Conservation (phyloP, 2,888 invertebrate genomes). For the Pollenia amentaria region DNA sequence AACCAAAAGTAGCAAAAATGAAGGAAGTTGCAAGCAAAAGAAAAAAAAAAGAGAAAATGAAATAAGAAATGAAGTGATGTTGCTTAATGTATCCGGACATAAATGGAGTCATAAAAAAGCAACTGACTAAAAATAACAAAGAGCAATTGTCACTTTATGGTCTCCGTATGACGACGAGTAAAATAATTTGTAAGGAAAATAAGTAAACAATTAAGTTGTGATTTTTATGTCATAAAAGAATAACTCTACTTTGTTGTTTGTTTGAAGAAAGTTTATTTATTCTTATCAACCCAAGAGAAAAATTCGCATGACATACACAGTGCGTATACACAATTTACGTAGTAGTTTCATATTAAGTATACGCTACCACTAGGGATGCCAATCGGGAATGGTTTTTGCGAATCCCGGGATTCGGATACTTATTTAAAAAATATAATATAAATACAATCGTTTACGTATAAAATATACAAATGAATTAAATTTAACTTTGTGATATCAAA, state of each 20-base stretch:
- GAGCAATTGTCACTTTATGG: slow-evolving; percentile 61
- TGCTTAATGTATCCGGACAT: slow-evolving; percentile 67
- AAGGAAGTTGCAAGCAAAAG: slow-evolving; percentile 62
- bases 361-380: no score
- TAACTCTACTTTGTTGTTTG: neutral
- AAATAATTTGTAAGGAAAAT: slow-evolving; percentile 41
- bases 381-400: no score
- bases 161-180: slow-evolving; percentile 14
- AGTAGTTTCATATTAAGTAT: no score
- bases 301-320: no score
- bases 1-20: slow-evolving; percentile 55
- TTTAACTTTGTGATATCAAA: no score
- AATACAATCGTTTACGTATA: no score
- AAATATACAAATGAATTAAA: no score
- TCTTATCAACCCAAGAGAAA: no score
- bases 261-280: no score
- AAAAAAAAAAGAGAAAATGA: slow-evolving; percentile 34
- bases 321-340: no score
- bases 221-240: neutral
- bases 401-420: no score
- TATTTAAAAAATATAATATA: no score
- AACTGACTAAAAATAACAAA: neutral
- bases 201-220: neutral
- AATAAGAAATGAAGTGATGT: slow-evolving; percentile 65
- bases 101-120: slow-evolving; percentile 61